Evolutionary conservation across 2,797 vertebrate species (phyloP).

Genomic region (Chloroceryle amazona): DNA sequence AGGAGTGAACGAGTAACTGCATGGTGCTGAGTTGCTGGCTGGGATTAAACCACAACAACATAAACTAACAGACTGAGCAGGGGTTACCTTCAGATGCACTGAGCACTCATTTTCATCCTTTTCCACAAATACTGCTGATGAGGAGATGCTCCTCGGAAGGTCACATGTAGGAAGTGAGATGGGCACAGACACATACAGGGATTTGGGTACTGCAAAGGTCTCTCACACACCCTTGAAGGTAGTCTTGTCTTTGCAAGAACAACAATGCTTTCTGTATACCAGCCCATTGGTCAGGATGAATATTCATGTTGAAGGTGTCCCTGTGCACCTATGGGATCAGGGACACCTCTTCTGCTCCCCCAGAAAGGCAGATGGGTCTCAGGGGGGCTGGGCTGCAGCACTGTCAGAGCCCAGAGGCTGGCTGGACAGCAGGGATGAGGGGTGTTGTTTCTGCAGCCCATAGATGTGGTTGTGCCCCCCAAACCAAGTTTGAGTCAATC

Average conservation of each 20-base stretch:
- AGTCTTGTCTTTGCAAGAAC: neutral
- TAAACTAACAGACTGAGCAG: neutral
- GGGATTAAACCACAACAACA: neutral
- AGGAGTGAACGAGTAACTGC: neutral
- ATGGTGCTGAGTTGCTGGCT: neutral
- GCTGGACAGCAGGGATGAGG: neutral
- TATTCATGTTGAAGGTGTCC: neutral
- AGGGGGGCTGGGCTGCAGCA: fast-evolving
- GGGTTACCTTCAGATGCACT: neutral
- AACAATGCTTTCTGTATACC: fast-evolving
- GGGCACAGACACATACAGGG: too few relatives aligned
- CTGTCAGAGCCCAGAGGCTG: neutral
- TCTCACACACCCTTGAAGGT: fast-evolving
- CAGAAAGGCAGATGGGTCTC: neutral
- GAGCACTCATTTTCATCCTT: neutral
- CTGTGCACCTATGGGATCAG: neutral
- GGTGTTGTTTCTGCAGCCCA: neutral
- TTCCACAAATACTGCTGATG: neutral
- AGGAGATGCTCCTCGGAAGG: neutral
- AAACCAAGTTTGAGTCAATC: neutral
- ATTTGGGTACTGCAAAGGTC: neutral
- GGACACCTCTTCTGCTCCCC: neutral
- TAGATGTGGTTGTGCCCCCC: fast-evolving
- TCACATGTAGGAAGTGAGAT: fast-evolving
- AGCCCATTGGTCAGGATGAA: neutral